Evolutionary conservation across 2,113 vertebrate species (phyloP).

Genomic region (Bucco capensis): DNA sequence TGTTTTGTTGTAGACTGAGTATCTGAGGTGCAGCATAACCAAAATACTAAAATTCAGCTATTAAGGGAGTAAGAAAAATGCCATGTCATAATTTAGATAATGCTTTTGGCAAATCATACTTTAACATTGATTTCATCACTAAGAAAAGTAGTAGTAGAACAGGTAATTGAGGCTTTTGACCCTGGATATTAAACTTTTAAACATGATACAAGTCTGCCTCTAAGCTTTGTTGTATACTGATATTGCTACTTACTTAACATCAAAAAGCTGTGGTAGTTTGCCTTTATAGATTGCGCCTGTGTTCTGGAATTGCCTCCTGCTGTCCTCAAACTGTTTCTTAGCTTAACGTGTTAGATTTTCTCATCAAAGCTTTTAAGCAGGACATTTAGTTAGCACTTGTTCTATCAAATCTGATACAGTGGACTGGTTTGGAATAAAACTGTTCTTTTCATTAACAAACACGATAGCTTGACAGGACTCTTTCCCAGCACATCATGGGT

Average conservation of each 20-base stretch:
- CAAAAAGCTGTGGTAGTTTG: slow-evolving; percentile 74
- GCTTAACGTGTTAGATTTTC: slow-evolving; percentile 71
- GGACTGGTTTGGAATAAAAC: slow-evolving; percentile 52
- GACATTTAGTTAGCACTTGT: slow-evolving; percentile 57
- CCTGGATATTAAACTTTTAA: slow-evolving; percentile 72
- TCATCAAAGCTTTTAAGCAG: slow-evolving; percentile 69
- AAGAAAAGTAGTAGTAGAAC: slow-evolving; percentile 40
- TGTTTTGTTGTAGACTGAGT: slow-evolving; percentile 30
- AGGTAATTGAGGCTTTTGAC: slow-evolving; percentile 65
- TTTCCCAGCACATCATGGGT: slow-evolving; percentile 1
- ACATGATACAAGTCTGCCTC: slow-evolving; percentile 71
- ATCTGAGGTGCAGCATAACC: neutral
- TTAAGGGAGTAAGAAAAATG: neutral
- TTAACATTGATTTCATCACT: slow-evolving; percentile 27
- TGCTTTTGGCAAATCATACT: neutral
- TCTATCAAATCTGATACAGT: slow-evolving; percentile 63
- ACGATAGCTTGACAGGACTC: slow-evolving; percentile 5
- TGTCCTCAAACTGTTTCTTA: slow-evolving; percentile 70
- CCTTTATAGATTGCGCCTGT: slow-evolving; percentile 74
- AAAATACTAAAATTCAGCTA: neutral
- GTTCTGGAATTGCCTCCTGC: slow-evolving; percentile 76
- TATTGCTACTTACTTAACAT: slow-evolving; percentile 75
- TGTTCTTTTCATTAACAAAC: slow-evolving; percentile 55
- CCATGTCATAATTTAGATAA: neutral
- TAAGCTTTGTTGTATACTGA: slow-evolving; percentile 73